Percentiles rank a stretch among this genome's conserved stretches.
Conservation (phyloP, 2,113 vertebrate species). For the Atlantisia rogersi region DNA sequence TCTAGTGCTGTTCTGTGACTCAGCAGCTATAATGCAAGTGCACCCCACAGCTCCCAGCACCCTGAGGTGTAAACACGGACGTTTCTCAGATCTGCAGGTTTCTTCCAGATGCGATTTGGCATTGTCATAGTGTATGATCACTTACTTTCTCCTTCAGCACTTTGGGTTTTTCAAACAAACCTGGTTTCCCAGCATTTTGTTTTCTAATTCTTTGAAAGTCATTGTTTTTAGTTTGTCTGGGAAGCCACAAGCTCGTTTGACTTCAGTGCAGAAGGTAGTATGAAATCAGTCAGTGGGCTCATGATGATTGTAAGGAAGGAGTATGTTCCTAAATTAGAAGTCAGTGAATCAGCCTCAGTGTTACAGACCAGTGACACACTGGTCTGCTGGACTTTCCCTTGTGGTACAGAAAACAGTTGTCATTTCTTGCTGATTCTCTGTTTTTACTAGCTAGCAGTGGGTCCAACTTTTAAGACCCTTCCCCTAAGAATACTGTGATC, state of each 20-base stretch:
- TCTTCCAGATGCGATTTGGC: neutral
- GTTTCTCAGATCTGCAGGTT: neutral
- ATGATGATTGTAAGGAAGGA: neutral
- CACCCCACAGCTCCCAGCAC: slow-evolving; percentile 4
- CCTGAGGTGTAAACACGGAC: neutral
- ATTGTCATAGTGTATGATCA: neutral
- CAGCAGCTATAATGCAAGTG: slow-evolving; percentile 34
- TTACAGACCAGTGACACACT: neutral
- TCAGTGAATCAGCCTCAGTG: neutral
- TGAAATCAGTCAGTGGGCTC: neutral
- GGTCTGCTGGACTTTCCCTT: neutral
- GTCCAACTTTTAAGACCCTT: neutral
- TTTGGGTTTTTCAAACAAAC: neutral
- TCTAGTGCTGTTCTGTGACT: slow-evolving; percentile 51
- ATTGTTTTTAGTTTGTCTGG: neutral
- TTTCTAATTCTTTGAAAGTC: slow-evolving; percentile 8
- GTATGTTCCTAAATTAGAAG: neutral
- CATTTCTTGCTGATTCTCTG: neutral
- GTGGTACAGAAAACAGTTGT: neutral
- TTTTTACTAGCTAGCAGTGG: neutral
- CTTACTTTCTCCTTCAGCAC: neutral
- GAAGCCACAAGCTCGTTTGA: slow-evolving; percentile 38
- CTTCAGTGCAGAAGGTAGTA: neutral
- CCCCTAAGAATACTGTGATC: neutral
- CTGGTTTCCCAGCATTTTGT: neutral